Evolutionary conservation across 2,113 vertebrate species (phyloP), one percentile per base, ranked within the genome.

Genomic region (Rhynchomys soricoides): DNA sequence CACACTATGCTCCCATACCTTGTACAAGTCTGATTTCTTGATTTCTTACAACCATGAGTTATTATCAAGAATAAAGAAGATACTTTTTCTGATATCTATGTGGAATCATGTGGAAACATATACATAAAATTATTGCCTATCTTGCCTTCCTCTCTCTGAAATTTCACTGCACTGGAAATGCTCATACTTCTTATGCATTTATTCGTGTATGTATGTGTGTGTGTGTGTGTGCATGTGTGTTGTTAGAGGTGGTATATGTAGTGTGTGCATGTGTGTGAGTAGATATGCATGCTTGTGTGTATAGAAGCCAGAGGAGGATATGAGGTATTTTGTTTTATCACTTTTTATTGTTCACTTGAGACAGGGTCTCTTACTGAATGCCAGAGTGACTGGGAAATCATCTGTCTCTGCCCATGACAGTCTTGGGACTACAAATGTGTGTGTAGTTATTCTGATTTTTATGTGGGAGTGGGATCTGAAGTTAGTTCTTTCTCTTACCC

Each of bases 131-230:
- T 21, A 74, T 74, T 74, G n/a, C 71, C 10, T 74, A 24, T 40
- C 71, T 43, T 40, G 43, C 71, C 40, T 12, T 40, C 22, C 26
- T 13, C 64, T 31, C 64, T 66, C 64, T 66, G 64, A 24, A 74
- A 24, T 74, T 40, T 74, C 40, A 5, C n/a, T 37, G 93, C 12
- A 5, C 55, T 78, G 79, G 62, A 50, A 95, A 95, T 66, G 31
- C 5, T 94, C 57, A 59, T 96, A 97, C 96, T 92, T 97, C 89
- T 75, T 48, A 85, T 29, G n/a, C 7, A 11, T 62, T 86, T 43
- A n/a, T 74, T 4, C 8, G 6, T n/a, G 19, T 79, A 48, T 45
- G 22, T 75, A 43, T 26, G 26, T 43, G 31, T 55, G 29, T 34
- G 29, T 50, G n/a, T 74, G 21, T 43, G 7, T 75, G 73, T 75